Evolutionary conservation across 2,797 vertebrate genomes (phyloP), one percentile per base, ranked within the genome.

Genomic region (Balearica regulorum): DNA sequence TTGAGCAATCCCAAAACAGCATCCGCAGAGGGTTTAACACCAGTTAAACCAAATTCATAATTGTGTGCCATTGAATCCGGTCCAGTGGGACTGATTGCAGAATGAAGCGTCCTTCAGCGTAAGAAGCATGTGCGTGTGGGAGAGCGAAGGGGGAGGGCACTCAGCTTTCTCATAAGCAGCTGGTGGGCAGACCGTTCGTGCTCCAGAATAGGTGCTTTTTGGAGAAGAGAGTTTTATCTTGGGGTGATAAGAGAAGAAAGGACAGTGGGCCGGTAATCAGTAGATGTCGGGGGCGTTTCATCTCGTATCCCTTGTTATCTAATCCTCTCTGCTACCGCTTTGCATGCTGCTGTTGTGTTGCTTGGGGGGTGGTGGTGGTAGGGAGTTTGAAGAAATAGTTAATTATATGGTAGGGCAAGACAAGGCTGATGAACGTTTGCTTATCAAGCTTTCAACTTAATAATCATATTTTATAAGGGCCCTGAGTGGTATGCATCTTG

Each of bases 221-320:
- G 64, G 43, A 44, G 66, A n/a, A 53, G 70, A 26, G 53, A 37
- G 1, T 10, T 51, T n/a, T 54, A 83, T 92, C 89, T 84, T 6
- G 20, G 16, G 16, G 5, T 71, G 83, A 90, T 89, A 77, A 93
- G 80, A 84, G 83, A 75, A 94, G 92, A 84, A 89, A 68, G 84
- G 70, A 31, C 9, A 2, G 68, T 4, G 33, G 72, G 57, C 33
- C 65, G 51, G 26, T 37, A 2, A 35, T 76, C 16, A 2, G 28
- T 71, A 65, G 69, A 7, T 60, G 19, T 13, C 26, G 43, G 57
- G 51, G 64, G 17, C 0, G 5, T 76, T 64, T 44, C 14, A 3
- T 82, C 65, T 73, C 0, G 0, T 11, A 5, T 37, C 4, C 39
- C 43, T 44, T 25, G 22, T 94, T 93, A 94, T 90, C 90, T 91